phyloP scores from a whole-genome alignment of 2,113 vertebrate species.

The Oncorhynchus mykiss region DNA sequence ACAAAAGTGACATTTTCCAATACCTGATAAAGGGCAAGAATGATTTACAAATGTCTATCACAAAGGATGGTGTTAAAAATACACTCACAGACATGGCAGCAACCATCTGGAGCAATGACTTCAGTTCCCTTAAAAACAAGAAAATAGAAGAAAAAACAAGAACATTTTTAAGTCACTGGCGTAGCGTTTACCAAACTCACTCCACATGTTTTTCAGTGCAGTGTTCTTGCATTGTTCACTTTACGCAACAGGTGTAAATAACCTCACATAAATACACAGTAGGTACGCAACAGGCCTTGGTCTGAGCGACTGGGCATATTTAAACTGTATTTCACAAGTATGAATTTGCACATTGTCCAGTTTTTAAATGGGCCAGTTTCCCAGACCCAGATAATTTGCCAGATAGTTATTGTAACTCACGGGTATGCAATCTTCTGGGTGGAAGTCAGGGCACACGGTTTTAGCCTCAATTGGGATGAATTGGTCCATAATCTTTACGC shows the following conservation, averaged over 20 bases:
- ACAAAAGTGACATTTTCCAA: background rate
- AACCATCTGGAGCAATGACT: conserved; percentile 48
- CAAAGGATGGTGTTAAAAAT: background rate
- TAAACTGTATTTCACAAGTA: no score
- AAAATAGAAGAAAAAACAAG: conserved; percentile 3
- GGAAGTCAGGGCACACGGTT: conserved; percentile 64
- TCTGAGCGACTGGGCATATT: no score
- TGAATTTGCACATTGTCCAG: no score
- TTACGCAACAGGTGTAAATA: no score
- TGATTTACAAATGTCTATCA: background rate
- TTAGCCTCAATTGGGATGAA: conserved; percentile 48
- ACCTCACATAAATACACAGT: no score
- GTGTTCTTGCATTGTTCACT: background rate
- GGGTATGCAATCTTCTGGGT: conserved; percentile 69
- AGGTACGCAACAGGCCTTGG: no score
- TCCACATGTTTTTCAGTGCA: background rate
- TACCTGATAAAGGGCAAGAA: background rate
- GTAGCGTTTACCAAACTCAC: background rate
- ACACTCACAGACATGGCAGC: conserved; percentile 63
- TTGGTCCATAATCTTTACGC: conserved; percentile 62
- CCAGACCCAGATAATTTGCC: no score
- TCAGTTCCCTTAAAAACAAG: conserved; percentile 56
- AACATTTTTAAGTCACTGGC: background rate
- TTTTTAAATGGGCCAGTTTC: no score
- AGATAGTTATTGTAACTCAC: conserved; percentile 50